phyloP scores from a whole-genome alignment of 2,113 vertebrate genomes.

The Dromaius novaehollandiae region DNA sequence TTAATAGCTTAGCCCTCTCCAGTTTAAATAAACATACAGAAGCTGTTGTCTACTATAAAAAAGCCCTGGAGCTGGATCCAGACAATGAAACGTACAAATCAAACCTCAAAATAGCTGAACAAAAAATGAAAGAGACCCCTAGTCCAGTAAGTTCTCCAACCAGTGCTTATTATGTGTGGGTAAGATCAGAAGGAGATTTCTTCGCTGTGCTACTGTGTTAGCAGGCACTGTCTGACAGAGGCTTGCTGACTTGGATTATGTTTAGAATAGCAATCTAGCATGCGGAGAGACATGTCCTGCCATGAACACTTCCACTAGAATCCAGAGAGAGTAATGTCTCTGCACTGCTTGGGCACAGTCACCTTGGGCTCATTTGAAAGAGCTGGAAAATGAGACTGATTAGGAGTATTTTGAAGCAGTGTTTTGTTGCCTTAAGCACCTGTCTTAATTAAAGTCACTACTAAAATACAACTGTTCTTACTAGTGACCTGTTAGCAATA shows the following conservation, averaged over 20 bases:
- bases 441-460: not conserved
- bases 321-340: not conserved
- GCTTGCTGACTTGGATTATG: accelerated
- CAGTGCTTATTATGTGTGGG: accelerated
- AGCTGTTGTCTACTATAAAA: conserved; percentile 90
- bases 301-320: not conserved
- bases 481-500: not conserved
- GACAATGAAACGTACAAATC: conserved; percentile 95
- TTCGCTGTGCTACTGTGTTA: accelerated
- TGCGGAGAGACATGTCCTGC: not conserved
- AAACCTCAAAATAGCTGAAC: conserved; percentile 93
- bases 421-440: not conserved
- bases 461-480: not conserved
- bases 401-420: not conserved
- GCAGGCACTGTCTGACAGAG: not conserved
- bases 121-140: conserved; percentile 89
- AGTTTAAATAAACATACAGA: conserved; percentile 94
- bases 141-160: conserved; percentile 83
- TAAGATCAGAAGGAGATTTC: not conserved
- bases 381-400: not conserved
- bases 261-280: not conserved
- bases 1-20: conserved; percentile 87
- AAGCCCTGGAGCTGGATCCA: conserved; percentile 94
- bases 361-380: not conserved
- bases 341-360: not conserved